phyloP scores from a whole-genome alignment of 2,888 invertebrate genomes.

The Brenthis ino region DNA sequence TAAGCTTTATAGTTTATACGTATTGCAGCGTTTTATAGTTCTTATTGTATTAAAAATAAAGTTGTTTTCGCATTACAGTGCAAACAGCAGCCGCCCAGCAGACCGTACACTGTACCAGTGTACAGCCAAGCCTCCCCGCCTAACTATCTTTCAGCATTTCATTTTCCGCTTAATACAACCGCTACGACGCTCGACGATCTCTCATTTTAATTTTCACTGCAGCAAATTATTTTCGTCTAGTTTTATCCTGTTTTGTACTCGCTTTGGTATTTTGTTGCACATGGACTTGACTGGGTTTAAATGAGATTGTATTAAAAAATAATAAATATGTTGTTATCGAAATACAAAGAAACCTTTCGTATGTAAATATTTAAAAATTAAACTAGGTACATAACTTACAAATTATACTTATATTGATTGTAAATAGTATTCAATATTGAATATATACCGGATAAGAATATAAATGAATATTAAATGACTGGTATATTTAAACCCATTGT shows the following conservation, averaged over 20 bases:
- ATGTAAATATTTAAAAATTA: too few species aligned
- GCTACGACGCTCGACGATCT: conserved; percentile 36
- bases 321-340: not conserved
- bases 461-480: not conserved
- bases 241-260: conserved; percentile 16
- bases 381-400: too few species aligned
- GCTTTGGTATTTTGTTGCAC: not conserved
- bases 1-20: not conserved
- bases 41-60: conserved; percentile 4
- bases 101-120: conserved; percentile 24
- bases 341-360: not conserved
- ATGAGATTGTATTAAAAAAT: not conserved
- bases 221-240: conserved; percentile 37
- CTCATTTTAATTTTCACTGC: conserved; percentile 42
- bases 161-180: conserved; percentile 44
- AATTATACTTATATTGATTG: too few species aligned
- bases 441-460: too few species aligned
- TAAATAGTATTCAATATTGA: too few species aligned
- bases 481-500: not conserved
- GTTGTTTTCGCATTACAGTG: conserved; percentile 3
- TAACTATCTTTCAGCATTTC: conserved; percentile 41
- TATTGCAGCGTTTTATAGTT: not conserved
- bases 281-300: not conserved
- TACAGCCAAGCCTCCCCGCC: conserved; percentile 27
- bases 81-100: conserved; percentile 27